These are phyloP conservation scores for Lutraria lutraria DNA, from an alignment of 2,888 invertebrate genomes.

Conservation along the genomic window DNA sequence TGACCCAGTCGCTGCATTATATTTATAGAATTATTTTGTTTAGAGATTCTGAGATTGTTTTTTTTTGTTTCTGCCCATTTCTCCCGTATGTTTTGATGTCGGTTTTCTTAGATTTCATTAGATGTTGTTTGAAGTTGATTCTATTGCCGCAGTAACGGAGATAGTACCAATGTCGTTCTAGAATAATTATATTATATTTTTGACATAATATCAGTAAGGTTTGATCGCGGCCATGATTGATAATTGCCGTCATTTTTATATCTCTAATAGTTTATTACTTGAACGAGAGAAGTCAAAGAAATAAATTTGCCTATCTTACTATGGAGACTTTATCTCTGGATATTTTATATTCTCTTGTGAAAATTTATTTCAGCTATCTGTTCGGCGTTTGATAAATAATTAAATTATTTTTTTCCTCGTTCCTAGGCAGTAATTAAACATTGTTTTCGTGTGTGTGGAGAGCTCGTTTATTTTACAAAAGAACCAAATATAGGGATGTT, in stretches of 20 bases:
- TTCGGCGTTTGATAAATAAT: constrained; percentile 50
- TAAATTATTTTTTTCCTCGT: constrained; percentile 40
- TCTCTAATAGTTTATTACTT: constrained; percentile 37
- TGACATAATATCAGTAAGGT: constrained; percentile 17
- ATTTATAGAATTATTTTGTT: neutral
- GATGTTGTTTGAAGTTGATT: constrained; percentile 10
- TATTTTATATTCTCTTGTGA: constrained; percentile 54
- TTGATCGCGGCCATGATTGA: constrained; percentile 23
- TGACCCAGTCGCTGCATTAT: neutral
- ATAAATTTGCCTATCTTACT: constrained; percentile 46
- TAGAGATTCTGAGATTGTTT: neutral
- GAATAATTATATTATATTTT: constrained; percentile 8
- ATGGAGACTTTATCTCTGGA: constrained; percentile 36
- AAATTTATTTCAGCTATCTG: constrained; percentile 53
- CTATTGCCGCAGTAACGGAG: constrained; percentile 1
- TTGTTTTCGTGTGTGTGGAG: neutral
- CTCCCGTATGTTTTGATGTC: neutral
- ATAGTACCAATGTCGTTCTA: neutral
- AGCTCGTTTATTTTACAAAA: neutral
- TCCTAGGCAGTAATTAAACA: constrained; percentile 19
- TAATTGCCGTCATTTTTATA: constrained; percentile 44
- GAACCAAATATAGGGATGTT: neutral
- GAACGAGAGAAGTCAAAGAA: constrained; percentile 26
- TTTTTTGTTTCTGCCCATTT: neutral
- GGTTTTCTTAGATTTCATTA: constrained; percentile 14